Conservation (phyloP, 2,888 invertebrate species). For the Anoncus sp. region DNA sequence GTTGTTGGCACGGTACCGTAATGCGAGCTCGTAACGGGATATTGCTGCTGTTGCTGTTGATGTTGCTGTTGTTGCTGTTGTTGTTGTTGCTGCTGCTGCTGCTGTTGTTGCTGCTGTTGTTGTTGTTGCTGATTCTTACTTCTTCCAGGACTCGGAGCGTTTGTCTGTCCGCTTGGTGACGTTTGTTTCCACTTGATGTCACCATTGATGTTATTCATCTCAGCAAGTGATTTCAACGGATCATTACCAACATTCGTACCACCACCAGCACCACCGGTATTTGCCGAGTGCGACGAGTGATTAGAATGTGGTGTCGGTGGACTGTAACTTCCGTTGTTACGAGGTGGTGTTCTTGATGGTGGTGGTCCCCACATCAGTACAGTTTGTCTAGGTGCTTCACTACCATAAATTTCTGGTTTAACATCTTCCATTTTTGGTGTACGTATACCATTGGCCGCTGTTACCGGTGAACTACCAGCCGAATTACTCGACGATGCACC, state of each 20-base stretch:
- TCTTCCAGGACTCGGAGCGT: conserved; percentile 80
- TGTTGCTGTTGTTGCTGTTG: conserved; percentile 72
- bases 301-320: conserved; percentile 80
- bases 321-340: conserved; percentile 81
- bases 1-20: conserved; percentile 73
- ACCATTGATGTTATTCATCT: conserved; percentile 83
- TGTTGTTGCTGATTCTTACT: conserved; percentile 71
- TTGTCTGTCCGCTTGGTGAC: conserved; percentile 76
- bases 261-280: conserved; percentile 60
- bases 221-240: conserved; percentile 83
- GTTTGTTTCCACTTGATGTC: conserved; percentile 83
- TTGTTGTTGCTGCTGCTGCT: conserved; percentile 77
- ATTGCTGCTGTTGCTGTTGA: conserved; percentile 74
- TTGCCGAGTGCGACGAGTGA: conserved; percentile 77
- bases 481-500: conserved; percentile 86
- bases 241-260: conserved; percentile 73
- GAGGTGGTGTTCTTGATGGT: conserved; percentile 78
- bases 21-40: conserved; percentile 78
- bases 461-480: conserved; percentile 87
- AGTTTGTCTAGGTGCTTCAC: conserved; percentile 91
- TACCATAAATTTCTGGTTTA: conserved; percentile 83
- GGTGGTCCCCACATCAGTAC: conserved; percentile 95
- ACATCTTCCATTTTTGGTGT: conserved; percentile 87
- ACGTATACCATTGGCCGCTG: conserved; percentile 84
- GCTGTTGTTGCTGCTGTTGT: conserved; percentile 70